phyloP scores from a whole-genome alignment of 1,140 invertebrate species.

The Pseudobourletiella spinata region DNA sequence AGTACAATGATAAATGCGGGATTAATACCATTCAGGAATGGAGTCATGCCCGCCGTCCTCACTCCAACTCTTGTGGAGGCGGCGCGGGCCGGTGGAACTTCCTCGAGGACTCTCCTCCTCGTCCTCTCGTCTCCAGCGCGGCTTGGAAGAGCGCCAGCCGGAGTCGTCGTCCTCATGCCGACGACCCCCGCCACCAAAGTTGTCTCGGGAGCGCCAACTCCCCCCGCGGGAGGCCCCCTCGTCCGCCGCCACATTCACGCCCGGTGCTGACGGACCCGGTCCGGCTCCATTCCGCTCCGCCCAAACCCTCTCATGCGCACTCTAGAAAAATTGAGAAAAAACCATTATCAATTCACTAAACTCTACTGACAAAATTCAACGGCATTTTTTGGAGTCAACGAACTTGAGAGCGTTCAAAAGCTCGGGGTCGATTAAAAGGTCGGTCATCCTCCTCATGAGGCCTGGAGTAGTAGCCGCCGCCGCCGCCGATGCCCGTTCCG shows the following conservation, averaged over 20 bases:
- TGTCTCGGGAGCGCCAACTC: constrained; percentile 34
- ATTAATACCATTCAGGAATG: constrained; percentile 64
- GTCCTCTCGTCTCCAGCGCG: constrained; percentile 49
- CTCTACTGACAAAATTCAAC: not conserved
- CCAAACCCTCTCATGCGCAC: constrained; percentile 42
- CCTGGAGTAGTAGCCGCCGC: constrained; percentile 35
- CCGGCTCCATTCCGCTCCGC: constrained; percentile 49
- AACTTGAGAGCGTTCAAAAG: constrained; percentile 43
- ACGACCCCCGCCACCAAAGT: constrained; percentile 41
- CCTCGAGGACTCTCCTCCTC: constrained; percentile 50
- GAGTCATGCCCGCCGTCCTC: constrained; percentile 53
- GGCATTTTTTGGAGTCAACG: no score
- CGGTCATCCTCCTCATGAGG: constrained; percentile 35
- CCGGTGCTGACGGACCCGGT: constrained; percentile 29
- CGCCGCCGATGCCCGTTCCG: constrained; percentile 33
- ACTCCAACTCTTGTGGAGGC: constrained; percentile 52
- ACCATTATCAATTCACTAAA: constrained; percentile 2
- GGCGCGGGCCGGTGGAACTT: constrained; percentile 46
- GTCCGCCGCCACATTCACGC: constrained; percentile 1
- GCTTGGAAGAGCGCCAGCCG: constrained; percentile 32
- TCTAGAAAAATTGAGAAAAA: constrained; percentile 16
- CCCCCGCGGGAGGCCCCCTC: constrained; percentile 35
- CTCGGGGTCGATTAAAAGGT: constrained; percentile 34
- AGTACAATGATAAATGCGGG: not conserved
- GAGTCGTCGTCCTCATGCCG: constrained; percentile 36